phyloP scores from a whole-genome alignment of 1,140 invertebrate genomes.

The Oncopodura yosiiana region DNA sequence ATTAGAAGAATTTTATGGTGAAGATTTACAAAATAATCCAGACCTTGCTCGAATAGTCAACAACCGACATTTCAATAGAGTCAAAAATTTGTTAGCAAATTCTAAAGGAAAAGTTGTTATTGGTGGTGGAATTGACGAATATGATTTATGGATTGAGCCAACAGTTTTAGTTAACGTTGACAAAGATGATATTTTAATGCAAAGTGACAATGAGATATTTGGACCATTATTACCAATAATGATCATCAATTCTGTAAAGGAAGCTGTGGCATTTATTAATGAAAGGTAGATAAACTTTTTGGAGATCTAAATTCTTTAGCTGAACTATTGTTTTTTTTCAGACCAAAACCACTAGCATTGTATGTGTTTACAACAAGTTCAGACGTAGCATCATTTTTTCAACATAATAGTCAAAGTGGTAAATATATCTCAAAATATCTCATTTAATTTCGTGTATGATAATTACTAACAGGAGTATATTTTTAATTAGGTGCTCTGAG shows the following conservation, averaged over 20 bases:
- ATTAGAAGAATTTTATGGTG: slow-evolving; percentile 47
- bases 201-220: slow-evolving; percentile 47
- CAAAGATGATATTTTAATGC: slow-evolving; percentile 42
- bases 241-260: slow-evolving; percentile 41
- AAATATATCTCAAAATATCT: slow-evolving; percentile 38
- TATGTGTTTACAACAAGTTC: slow-evolving; percentile 75
- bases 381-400: slow-evolving; percentile 58
- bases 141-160: slow-evolving; percentile 40
- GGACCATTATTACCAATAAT: slow-evolving; percentile 48
- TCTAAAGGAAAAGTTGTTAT: slow-evolving; percentile 36
- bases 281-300: slow-evolving; percentile 12
- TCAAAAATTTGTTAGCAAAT: slow-evolving; percentile 7
- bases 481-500: too few species aligned
- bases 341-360: slow-evolving; percentile 60
- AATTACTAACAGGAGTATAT: not conserved
- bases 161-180: slow-evolving; percentile 36
- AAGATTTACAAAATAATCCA: slow-evolving; percentile 41
- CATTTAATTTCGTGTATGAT: slow-evolving; percentile 18
- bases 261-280: slow-evolving; percentile 43
- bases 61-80: slow-evolving; percentile 33
- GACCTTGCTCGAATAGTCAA: slow-evolving; percentile 50
- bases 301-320: not conserved
- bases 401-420: slow-evolving; percentile 70
- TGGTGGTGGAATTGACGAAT: slow-evolving; percentile 38
- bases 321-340: not conserved